These are phyloP conservation scores for Scarus forsteni DNA, from an alignment of 2,797 vertebrate genomes.

Conservation along the genomic window DNA sequence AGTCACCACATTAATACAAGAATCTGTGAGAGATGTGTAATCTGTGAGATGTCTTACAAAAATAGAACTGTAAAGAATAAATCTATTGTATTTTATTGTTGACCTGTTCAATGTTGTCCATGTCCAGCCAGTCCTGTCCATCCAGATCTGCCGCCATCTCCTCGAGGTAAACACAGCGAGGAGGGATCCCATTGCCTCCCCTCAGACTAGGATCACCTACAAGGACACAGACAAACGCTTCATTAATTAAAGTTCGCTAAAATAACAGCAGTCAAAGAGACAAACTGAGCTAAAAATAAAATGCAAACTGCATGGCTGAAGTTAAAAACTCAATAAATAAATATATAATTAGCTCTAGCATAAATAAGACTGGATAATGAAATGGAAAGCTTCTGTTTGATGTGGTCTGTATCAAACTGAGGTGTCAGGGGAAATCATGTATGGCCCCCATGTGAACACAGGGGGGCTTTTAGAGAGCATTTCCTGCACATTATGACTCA, in stretches of 20 bases:
- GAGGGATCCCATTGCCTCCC: slow-evolving; percentile 94
- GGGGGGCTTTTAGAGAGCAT: slow-evolving; percentile 24
- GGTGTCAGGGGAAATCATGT: slow-evolving; percentile 18
- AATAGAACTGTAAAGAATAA: neutral
- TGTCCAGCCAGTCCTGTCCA: slow-evolving; percentile 98
- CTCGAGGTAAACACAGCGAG: slow-evolving; percentile 94
- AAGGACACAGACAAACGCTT: slow-evolving; percentile 7
- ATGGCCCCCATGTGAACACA: slow-evolving; percentile 23
- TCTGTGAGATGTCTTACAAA: neutral
- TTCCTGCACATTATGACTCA: slow-evolving; percentile 65
- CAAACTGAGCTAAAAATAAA: neutral
- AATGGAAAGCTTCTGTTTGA: slow-evolving; percentile 25
- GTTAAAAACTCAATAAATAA: neutral
- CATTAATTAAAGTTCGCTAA: slow-evolving; percentile 15
- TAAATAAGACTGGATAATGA: slow-evolving; percentile 7
- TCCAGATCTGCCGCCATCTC: slow-evolving; percentile 95
- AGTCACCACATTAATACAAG: neutral
- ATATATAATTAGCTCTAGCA: slow-evolving; percentile 2
- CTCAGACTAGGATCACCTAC: slow-evolving; percentile 95
- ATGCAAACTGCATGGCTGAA: neutral
- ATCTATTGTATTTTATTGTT: neutral
- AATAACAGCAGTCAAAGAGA: neutral
- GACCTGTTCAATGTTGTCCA: slow-evolving; percentile 96
- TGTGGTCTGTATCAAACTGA: slow-evolving; percentile 25
- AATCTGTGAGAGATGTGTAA: neutral